These are phyloP conservation scores for Zenarchopterus dispar DNA, from an alignment of 2,797 vertebrate genomes.

Conservation along the genomic window DNA sequence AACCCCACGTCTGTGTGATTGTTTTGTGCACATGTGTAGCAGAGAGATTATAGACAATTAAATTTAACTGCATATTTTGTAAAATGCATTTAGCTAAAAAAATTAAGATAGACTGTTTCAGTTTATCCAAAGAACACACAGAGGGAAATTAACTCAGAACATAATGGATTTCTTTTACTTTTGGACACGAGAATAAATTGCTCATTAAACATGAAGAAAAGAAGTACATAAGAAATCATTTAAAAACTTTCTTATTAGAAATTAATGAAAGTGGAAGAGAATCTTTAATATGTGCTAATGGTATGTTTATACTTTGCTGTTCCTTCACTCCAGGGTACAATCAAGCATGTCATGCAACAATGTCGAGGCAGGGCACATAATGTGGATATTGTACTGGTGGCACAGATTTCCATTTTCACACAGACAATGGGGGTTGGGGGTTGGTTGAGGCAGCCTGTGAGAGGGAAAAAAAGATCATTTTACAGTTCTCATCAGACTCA, in stretches of 20 bases:
- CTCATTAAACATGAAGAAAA: conserved; percentile 8
- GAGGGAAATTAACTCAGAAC: conserved; percentile 1
- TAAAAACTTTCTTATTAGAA: conserved; percentile 3
- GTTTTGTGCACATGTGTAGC: conserved; percentile 19
- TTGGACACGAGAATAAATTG: not conserved
- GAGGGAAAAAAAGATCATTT: conserved; percentile 62
- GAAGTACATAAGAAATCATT: conserved; percentile 10
- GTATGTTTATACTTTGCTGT: conserved; percentile 62
- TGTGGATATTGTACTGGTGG: conserved; percentile 80
- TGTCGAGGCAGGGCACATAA: conserved; percentile 74
- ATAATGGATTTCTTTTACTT: not conserved
- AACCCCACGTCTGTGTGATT: not conserved
- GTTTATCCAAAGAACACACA: conserved; percentile 2
- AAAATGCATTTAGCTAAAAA: conserved; percentile 14
- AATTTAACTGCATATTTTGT: conserved; percentile 10
- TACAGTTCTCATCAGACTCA: conserved; percentile 79
- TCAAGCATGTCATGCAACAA: conserved; percentile 79
- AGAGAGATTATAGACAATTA: conserved; percentile 19
- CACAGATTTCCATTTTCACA: conserved; percentile 83
- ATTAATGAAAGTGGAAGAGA: conserved; percentile 32
- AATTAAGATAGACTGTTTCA: not conserved
- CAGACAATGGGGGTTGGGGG: conserved; percentile 75
- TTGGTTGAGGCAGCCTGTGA: conserved; percentile 54
- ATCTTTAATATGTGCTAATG: conserved; percentile 64
- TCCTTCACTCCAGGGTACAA: conserved; percentile 58